Evolutionary conservation across 2,797 vertebrate species (phyloP), one percentile per base, ranked within the genome.

Genomic region (Xenops minutus): DNA sequence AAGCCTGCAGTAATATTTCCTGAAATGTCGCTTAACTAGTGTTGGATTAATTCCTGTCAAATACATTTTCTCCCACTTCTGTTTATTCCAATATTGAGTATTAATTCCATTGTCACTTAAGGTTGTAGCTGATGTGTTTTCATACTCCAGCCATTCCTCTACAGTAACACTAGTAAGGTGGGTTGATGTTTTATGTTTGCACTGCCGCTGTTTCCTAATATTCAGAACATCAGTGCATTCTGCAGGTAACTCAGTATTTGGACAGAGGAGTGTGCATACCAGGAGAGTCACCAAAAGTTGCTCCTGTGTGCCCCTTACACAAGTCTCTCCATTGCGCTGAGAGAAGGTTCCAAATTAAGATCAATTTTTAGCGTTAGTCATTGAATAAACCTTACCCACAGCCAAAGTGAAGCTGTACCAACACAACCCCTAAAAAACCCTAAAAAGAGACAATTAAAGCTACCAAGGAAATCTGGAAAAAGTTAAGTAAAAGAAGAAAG

Each of bases 161-260:
- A 0, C 3, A 2, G n/a, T 63, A 69, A n/a, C 20, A 15, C 10
- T 41, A 13, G 20, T 5, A 19, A 34, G 32, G 4, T 36, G 26
- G 6, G 29, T 6, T 23, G 21, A 29, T 39, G 15, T 17, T 43
- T 34, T 15, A 16, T 32, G 43, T 58, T 61, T 59, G 7, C 19
- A 2, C 11, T 21, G 2, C 10, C 30, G 34, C 27, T 85, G 54
- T 44, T 54, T 39, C 3, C 24, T 37, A 2, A 26, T 3, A 2
- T n/a, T 64, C 10, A 43, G 39, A 52, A 43, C 23, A 85, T 19
- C 4, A 24, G 27, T 2, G 10, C 5, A 13, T 64, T 61, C 27
- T 82, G 43, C 20, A 77, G 74, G 15, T 41, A 63, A 2, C 41
- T 4, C 17, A 32, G 37, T 34, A 14, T 41, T 79, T 73, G 2